Base-by-base conservation (phyloP, 2,113 vertebrate species). In the Ictalurus furcatus region DNA sequence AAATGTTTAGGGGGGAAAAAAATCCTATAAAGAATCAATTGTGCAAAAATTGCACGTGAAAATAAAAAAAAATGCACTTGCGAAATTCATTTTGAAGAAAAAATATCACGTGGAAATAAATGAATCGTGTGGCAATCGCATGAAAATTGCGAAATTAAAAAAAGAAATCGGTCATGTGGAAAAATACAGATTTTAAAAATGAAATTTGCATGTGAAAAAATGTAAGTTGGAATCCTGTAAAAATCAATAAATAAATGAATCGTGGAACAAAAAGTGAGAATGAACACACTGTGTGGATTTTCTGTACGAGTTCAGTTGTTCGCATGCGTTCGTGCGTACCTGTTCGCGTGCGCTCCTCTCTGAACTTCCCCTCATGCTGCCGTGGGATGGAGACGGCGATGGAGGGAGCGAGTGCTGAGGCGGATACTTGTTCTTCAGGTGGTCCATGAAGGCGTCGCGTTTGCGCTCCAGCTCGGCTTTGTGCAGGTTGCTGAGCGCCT, bases 341-440 rank as follows among this genome's bases (percentile, higher is more conserved):
- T 99, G 98, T 87, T 99, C 98, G 16, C 98, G 92, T 80, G 97
- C 96, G 12, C 96, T 90, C 63, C 92, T 96, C 88, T 90, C 92
- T 90, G 63, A 97, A 96, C 84, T 94, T 12, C 97, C 96, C 63
- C 98, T 96, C 86, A 98, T 96, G 86, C 96, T 96, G 92, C 93
- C 90, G 0, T 96, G 95, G 65, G 95, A 96, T 73, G 95, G 95
- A 0, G 95, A 96, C 71, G 95, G 95, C 0, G 95, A 95, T 0
- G 95, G 95, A 4, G 95, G 96, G 79, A 94, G 94, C 88, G 95
- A 95, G 92, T 95, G 97, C 85, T 98, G 98, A 90, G 97, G 97
- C 0, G 97, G 98, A 93, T 99, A 99, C 92, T 99, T 99, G 96
- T 94, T 99, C 96, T 99, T 99, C 92, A 99, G 96, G 93, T 99